These are phyloP conservation scores for Dromius quadrimaculatus DNA, from an alignment of 2,888 invertebrate genomes.

Conservation along the genomic window DNA sequence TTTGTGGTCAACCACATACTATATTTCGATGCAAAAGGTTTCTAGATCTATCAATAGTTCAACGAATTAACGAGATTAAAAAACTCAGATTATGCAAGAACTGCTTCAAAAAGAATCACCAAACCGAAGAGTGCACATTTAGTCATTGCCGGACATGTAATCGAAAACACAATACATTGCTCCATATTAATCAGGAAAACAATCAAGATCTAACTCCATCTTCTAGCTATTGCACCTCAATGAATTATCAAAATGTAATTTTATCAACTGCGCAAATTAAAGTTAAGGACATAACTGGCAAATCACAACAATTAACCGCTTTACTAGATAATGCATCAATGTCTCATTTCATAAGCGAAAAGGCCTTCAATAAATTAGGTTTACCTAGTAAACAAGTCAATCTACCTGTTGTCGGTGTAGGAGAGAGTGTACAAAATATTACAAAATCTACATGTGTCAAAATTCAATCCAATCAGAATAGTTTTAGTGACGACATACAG, in stretches of 20 bases:
- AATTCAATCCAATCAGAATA: not conserved
- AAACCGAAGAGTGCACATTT: not conserved
- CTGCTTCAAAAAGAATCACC: constrained; percentile 15
- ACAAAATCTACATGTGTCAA: not conserved
- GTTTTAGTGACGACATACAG: not conserved
- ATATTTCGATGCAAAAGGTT: no score
- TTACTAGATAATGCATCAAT: not conserved
- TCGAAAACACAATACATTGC: constrained; percentile 47
- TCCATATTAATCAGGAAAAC: constrained; percentile 21
- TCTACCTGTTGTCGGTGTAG: not conserved
- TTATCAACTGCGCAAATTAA: not conserved
- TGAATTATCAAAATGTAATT: no score
- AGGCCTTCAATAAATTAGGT: not conserved
- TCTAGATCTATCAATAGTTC: no score
- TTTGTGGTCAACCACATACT: no score
- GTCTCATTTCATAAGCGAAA: not conserved
- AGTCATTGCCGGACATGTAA: constrained; percentile 47
- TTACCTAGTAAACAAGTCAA: not conserved
- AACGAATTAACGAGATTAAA: no score
- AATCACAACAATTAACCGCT: not conserved
- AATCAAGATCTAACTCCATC: no score
- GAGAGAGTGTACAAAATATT: not conserved
- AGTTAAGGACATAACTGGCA: not conserved
- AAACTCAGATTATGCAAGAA: no score
- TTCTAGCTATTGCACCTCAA: not conserved